Conservation (phyloP, 2,113 vertebrate genomes). For the Hemiscyllium ocellatum region DNA sequence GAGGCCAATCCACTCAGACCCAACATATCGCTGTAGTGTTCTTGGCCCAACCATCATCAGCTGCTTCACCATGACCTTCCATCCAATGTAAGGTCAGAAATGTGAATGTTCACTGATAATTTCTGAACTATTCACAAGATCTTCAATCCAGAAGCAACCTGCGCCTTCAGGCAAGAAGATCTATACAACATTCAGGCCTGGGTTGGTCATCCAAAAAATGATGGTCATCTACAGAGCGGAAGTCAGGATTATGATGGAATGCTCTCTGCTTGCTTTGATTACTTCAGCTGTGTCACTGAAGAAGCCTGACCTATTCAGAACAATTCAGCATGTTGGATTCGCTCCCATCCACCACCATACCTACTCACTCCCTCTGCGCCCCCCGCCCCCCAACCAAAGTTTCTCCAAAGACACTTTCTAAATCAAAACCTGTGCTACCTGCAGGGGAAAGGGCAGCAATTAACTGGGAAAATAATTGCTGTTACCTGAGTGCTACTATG, state of each 20-base stretch:
- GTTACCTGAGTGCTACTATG: too few species aligned
- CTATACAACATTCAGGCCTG: background rate
- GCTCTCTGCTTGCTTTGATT: background rate
- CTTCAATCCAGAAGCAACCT: background rate
- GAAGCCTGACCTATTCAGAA: background rate
- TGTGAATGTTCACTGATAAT: background rate
- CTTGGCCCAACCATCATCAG: background rate
- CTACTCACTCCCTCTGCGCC: background rate
- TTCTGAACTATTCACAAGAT: background rate
- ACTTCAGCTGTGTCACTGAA: background rate
- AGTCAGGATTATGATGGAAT: background rate
- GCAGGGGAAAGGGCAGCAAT: background rate
- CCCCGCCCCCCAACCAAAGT: too few species aligned
- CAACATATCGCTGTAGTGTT: background rate
- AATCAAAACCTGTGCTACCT: background rate
- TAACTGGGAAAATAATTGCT: background rate
- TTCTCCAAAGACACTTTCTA: background rate
- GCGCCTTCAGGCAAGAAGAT: background rate
- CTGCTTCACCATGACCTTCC: background rate
- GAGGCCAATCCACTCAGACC: background rate
- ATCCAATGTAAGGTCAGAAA: background rate
- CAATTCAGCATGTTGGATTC: background rate
- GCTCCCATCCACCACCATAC: background rate
- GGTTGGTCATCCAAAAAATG: background rate
- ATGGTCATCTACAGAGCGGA: background rate